A percentile compares a stretch with the other conserved stretches of the same genome.
Evolutionary conservation across 1,140 invertebrate genomes (phyloP).

Genomic region (Hesperophylax magnus): DNA sequence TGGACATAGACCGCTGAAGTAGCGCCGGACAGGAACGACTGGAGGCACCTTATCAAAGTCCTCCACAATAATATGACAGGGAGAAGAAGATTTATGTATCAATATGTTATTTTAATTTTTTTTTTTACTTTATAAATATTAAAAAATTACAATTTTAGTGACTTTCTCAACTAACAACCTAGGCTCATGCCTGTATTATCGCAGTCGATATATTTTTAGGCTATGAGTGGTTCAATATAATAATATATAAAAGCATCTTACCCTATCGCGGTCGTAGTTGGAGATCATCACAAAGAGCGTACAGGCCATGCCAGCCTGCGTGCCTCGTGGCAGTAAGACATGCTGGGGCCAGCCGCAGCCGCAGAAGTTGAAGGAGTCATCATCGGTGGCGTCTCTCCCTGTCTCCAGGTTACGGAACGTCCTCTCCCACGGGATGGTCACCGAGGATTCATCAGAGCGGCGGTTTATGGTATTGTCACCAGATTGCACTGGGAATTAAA

Average conservation of each 20-base stretch:
- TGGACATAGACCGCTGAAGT: too few relatives aligned
- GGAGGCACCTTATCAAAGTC: too few relatives aligned
- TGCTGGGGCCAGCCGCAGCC: slow-evolving; percentile 92
- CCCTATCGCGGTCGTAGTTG: slow-evolving; percentile 79
- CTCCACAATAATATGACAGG: too few relatives aligned
- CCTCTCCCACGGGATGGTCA: slow-evolving; percentile 81
- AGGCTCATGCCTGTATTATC: too few relatives aligned
- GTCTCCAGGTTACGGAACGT: slow-evolving; percentile 76
- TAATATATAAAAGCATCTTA: slow-evolving; percentile 60
- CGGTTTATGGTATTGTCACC: slow-evolving; percentile 76
- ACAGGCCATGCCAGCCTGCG: slow-evolving; percentile 75
- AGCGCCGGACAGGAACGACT: too few relatives aligned
- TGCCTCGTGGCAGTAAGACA: slow-evolving; percentile 84
- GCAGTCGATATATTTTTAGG: too few relatives aligned
- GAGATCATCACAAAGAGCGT: slow-evolving; percentile 88
- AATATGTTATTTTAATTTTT: too few relatives aligned
- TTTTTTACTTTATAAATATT: too few relatives aligned
- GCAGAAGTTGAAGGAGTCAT: slow-evolving; percentile 82
- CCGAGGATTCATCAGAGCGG: slow-evolving; percentile 75
- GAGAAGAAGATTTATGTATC: too few relatives aligned
- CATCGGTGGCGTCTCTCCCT: slow-evolving; percentile 68
- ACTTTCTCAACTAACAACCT: too few relatives aligned
- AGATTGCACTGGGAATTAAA: slow-evolving; percentile 73
- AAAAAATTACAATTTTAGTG: too few relatives aligned
- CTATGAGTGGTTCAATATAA: too few relatives aligned